phyloP scores from a whole-genome alignment of 1,140 invertebrate species.

The Zaprionus inermis region DNA sequence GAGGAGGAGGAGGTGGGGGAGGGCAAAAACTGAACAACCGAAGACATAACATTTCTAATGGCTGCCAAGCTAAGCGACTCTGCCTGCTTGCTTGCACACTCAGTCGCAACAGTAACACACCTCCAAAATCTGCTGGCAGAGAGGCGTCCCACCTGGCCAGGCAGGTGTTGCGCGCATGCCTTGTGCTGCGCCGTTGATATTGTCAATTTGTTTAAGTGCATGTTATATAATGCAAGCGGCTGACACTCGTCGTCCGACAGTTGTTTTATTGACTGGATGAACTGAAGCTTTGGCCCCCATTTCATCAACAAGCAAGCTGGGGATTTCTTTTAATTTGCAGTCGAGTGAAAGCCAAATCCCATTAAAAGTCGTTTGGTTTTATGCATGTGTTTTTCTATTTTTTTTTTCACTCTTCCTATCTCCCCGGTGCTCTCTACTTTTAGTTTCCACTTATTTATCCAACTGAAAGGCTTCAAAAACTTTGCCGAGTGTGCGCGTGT shows the following conservation, averaged over 20 bases:
- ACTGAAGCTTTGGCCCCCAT: constrained; percentile 15
- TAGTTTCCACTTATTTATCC: constrained; percentile 21
- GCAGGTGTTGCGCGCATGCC: constrained; percentile 20
- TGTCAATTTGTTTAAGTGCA: constrained; percentile 78
- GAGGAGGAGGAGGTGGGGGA: background rate
- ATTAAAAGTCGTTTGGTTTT: constrained; percentile 30
- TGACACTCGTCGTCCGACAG: constrained; percentile 19
- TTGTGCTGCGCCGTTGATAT: constrained; percentile 53
- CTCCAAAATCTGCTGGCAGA: constrained; percentile 4
- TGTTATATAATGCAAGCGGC: constrained; percentile 67
- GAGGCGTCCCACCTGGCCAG: constrained; percentile 1
- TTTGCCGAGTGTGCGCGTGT: constrained; percentile 19
- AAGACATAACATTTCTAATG: constrained; percentile 28
- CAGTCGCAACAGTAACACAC: too few species aligned
- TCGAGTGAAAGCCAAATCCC: constrained; percentile 26
- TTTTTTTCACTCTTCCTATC: constrained; percentile 34
- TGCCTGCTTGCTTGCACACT: too few species aligned
- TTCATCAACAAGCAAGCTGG: constrained; percentile 23
- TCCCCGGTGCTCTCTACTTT: constrained; percentile 15
- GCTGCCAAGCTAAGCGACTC: constrained; percentile 19
- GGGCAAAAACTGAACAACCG: background rate
- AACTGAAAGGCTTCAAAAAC: constrained; percentile 18
- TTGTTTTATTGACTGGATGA: constrained; percentile 35
- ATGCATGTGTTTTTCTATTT: background rate
- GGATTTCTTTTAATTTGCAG: constrained; percentile 37